Percentiles rank a stretch among this genome's conserved stretches.
Conservation (phyloP, 2,888 invertebrate genomes). For the Nymphalis urticae region DNA sequence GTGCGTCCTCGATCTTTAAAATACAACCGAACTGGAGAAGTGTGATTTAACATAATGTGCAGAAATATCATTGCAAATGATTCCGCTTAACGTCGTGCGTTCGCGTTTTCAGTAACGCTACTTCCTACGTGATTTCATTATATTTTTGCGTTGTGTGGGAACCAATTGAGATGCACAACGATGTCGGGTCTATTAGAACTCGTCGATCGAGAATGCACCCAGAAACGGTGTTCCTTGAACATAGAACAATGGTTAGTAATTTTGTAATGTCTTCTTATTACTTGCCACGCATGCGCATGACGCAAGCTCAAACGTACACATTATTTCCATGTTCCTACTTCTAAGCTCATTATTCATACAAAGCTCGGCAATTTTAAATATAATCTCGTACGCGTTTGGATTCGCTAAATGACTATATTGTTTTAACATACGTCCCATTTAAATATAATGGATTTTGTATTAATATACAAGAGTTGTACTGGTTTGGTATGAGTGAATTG, state of each 20-base stretch:
- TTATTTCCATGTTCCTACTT: conserved; percentile 48
- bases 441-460: conserved; percentile 35
- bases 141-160: conserved; percentile 61
- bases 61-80: conserved; percentile 17
- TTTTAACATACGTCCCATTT: conserved; percentile 35
- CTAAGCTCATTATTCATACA: conserved; percentile 63
- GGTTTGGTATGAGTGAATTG: conserved; percentile 16
- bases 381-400: conserved; percentile 50
- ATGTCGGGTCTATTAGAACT: conserved; percentile 64
- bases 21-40: background rate
- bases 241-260: conserved; percentile 77
- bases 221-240: conserved; percentile 73
- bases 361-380: conserved; percentile 53
- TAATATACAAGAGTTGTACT: conserved; percentile 21
- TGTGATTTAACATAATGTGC: conserved; percentile 1
- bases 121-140: conserved; percentile 55
- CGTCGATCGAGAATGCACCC: conserved; percentile 59
- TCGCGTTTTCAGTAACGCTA: conserved; percentile 41
- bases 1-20: background rate
- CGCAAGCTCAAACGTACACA: conserved; percentile 60
- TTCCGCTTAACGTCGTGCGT: conserved; percentile 27
- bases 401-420: conserved; percentile 40
- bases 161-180: conserved; percentile 64
- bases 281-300: conserved; percentile 72
- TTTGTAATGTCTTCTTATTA: conserved; percentile 78